A percentile compares a stretch with the other conserved stretches of the same genome.
These are phyloP conservation scores for Crax fasciolata DNA, from an alignment of 2,797 vertebrate genomes.

Conservation along the genomic window DNA sequence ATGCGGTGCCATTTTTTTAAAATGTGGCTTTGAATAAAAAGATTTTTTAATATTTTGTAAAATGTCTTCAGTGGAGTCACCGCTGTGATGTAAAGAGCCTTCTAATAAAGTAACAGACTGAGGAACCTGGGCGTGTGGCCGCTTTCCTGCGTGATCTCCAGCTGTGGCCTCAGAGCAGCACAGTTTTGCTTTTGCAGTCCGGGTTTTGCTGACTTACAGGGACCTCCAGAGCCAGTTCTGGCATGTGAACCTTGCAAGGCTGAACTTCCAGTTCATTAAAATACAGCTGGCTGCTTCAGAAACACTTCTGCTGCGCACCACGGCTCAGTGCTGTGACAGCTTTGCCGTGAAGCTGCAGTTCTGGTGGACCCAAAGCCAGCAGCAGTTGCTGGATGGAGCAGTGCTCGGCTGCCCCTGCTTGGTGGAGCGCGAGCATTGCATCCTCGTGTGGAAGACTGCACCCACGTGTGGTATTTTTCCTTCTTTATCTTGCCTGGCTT, in stretches of 20 bases:
- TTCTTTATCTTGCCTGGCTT: neutral
- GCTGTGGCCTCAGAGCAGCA: neutral
- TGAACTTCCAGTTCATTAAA: neutral
- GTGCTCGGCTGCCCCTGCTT: slow-evolving; percentile 59
- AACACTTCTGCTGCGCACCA: neutral
- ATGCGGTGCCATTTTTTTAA: slow-evolving; percentile 27
- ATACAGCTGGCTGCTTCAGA: neutral
- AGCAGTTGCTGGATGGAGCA: rapidly evolving
- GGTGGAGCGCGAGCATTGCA: slow-evolving; percentile 46
- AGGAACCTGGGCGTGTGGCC: neutral
- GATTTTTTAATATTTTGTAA: slow-evolving; percentile 58
- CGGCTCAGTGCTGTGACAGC: neutral
- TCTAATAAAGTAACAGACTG: slow-evolving; percentile 82
- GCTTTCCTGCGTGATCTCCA: neutral
- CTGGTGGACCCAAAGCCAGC: neutral
- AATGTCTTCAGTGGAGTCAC: slow-evolving; percentile 31
- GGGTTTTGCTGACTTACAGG: neutral
- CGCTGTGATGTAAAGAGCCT: slow-evolving; percentile 71
- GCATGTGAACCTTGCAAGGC: neutral
- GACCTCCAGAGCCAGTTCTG: neutral
- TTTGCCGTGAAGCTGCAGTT: neutral
- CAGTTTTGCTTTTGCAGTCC: neutral
- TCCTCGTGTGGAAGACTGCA: neutral
- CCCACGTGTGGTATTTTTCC: rapidly evolving
- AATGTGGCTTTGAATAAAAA: slow-evolving; percentile 53